Conservation (phyloP, 2,888 invertebrate genomes). For the Halictus quadricinctus region DNA sequence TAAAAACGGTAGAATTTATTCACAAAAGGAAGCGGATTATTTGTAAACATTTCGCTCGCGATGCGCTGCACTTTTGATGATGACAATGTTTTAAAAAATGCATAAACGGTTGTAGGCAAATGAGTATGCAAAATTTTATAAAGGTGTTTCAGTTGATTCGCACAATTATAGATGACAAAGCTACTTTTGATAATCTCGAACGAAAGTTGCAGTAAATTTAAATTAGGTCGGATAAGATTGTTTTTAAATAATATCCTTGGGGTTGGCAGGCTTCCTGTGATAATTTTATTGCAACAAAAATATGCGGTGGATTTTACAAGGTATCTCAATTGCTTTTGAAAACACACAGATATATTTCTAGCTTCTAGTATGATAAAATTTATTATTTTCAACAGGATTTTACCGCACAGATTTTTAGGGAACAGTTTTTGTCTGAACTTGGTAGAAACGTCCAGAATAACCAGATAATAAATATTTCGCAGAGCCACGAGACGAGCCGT, state of each 20-base stretch:
- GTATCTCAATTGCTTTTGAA: background rate
- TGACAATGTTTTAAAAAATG: background rate
- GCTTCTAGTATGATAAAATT: background rate
- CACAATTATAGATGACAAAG: too few species aligned
- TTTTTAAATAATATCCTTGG: background rate
- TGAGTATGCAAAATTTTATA: too few species aligned
- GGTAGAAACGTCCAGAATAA: background rate
- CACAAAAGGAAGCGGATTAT: background rate
- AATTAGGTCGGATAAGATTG: background rate
- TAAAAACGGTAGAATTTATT: background rate
- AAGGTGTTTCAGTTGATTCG: too few species aligned
- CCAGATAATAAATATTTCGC: background rate
- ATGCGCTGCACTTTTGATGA: background rate
- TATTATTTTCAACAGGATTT: background rate
- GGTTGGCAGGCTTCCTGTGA: background rate
- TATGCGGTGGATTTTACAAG: background rate
- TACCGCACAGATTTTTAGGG: background rate
- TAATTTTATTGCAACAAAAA: background rate
- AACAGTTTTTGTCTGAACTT: background rate
- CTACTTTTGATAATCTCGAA: background rate
- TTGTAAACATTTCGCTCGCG: background rate
- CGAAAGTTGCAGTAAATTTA: background rate
- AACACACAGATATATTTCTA: background rate
- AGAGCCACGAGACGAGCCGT: background rate
- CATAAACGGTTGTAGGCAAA: background rate